phyloP scores from a whole-genome alignment of 2,797 vertebrate species.

The Astyanax mexicanus region DNA sequence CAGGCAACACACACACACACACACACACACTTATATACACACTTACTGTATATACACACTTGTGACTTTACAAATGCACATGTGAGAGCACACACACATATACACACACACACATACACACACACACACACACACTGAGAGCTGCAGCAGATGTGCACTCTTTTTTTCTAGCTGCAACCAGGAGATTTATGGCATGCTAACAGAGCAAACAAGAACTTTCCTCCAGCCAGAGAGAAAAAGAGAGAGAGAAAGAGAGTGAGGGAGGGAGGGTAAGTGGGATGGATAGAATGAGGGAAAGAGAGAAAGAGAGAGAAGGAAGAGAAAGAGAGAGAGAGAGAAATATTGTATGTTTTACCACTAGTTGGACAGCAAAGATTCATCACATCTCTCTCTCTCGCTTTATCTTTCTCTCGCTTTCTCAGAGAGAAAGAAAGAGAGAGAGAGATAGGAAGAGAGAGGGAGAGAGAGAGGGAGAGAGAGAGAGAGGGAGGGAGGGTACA shows the following conservation, averaged over 20 bases:
- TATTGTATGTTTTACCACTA: no score
- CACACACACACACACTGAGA: slow-evolving; percentile 57
- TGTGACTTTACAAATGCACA: slow-evolving; percentile 6
- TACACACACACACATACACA: slow-evolving; percentile 48
- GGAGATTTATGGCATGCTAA: slow-evolving; percentile 56
- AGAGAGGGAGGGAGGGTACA: no score
- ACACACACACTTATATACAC: slow-evolving; percentile 5
- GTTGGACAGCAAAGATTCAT: no score
- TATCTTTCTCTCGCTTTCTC: no score
- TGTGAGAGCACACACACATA: slow-evolving; percentile 14
- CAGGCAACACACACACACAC: slow-evolving; percentile 7
- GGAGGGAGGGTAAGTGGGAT: neutral
- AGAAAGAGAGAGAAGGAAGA: neutral
- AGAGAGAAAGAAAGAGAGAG: no score
- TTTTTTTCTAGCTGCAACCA: slow-evolving; percentile 31
- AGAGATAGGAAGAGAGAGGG: no score
- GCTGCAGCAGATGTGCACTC: slow-evolving; percentile 67
- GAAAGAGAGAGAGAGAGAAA: no score
- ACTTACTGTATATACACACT: no score
- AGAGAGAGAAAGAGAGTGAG: neutral
- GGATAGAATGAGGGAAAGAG: slow-evolving; percentile 17
- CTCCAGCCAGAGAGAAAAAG: slow-evolving; percentile 25
- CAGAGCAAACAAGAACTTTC: slow-evolving; percentile 50
- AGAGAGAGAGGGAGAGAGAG: no score
- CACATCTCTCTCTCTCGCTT: no score